Evolutionary conservation across 2,888 invertebrate species (phyloP).

Genomic region (Capitulum mitella): DNA sequence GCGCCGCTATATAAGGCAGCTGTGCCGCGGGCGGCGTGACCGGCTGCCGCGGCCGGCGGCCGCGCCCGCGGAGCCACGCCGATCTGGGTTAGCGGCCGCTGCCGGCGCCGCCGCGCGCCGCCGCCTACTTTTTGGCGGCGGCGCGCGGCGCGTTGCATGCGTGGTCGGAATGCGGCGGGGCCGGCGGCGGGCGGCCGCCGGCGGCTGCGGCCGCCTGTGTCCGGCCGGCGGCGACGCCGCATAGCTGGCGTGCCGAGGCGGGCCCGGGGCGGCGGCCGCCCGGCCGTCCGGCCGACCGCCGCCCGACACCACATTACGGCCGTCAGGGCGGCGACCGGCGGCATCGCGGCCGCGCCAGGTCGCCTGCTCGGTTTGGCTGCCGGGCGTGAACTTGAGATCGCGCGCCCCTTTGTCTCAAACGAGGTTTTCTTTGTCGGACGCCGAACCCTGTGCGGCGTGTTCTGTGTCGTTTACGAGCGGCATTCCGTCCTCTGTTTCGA

Average conservation of each 20-base stretch:
- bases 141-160: not conserved
- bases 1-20: not conserved
- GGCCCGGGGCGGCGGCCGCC: not conserved
- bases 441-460: too few species aligned
- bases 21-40: not conserved
- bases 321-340: not conserved
- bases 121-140: too few species aligned
- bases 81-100: slow-evolving; percentile 8
- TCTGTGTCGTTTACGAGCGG: too few species aligned
- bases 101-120: not conserved
- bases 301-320: not conserved
- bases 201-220: not conserved
- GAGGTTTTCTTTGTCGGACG: too few species aligned
- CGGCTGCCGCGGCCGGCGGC: not conserved
- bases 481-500: too few species aligned
- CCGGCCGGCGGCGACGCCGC: not conserved
- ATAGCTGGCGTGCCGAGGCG: slow-evolving; percentile 11
- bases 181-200: not conserved
- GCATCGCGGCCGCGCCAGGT: too few species aligned
- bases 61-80: not conserved
- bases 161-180: not conserved
- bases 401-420: too few species aligned
- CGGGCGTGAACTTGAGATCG: too few species aligned
- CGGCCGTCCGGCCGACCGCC: slow-evolving; percentile 13
- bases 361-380: too few species aligned